phyloP scores from a whole-genome alignment of 2,888 invertebrate species.

The Drosophila nr. medialis region DNA sequence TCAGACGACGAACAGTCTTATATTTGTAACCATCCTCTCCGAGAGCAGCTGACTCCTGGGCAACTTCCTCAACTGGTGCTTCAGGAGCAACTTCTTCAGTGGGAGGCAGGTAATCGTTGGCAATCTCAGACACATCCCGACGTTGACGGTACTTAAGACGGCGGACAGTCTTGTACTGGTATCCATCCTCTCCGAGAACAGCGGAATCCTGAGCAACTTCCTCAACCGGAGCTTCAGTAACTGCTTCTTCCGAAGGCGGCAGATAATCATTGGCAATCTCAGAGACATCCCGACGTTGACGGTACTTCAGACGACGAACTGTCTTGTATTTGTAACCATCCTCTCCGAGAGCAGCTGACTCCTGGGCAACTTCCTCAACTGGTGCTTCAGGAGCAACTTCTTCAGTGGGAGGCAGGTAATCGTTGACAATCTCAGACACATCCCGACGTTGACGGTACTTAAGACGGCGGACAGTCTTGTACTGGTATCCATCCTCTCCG shows the following conservation, averaged over 20 bases:
- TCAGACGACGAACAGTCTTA: conserved; percentile 66
- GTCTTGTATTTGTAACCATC: conserved; percentile 62
- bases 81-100: conserved; percentile 40
- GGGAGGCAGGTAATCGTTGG: conserved; percentile 42
- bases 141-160: conserved; percentile 38
- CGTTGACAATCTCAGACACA: conserved; percentile 44
- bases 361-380: conserved; percentile 26
- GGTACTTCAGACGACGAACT: conserved; percentile 54
- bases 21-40: conserved; percentile 69
- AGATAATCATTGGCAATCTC: conserved; percentile 33
- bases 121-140: conserved; percentile 42
- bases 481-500: conserved; percentile 52
- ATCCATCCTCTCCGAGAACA: conserved; percentile 50
- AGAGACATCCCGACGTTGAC: conserved; percentile 59
- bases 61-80: conserved; percentile 30
- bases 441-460: conserved; percentile 56
- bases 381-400: conserved; percentile 40
- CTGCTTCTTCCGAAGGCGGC: conserved; percentile 28
- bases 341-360: conserved; percentile 43
- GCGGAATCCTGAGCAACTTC: conserved; percentile 43
- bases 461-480: conserved; percentile 56
- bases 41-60: conserved; percentile 49
- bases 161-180: conserved; percentile 59
- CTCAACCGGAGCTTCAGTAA: conserved; percentile 33
- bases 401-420: conserved; percentile 46